Evolutionary conservation across 2,797 vertebrate species (phyloP).

Genomic region (Emys orbicularis): DNA sequence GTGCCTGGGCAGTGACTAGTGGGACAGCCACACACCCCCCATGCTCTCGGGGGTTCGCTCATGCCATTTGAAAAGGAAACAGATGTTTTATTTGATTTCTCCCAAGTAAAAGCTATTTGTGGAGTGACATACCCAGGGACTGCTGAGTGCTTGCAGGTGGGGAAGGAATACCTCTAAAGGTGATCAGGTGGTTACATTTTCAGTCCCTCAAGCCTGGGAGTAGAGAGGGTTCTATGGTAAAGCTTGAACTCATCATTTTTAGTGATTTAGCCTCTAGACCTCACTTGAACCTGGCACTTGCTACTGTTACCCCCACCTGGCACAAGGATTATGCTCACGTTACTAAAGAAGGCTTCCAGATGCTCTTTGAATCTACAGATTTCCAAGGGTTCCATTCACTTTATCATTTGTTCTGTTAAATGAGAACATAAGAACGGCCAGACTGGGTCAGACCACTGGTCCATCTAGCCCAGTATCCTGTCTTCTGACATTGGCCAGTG

Average conservation of each 20-base stretch:
- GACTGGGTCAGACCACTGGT: too few relatives aligned
- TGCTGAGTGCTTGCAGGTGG: neutral
- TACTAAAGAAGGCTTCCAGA: rapidly evolving
- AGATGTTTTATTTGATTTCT: neutral
- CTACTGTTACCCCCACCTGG: rapidly evolving
- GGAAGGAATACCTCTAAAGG: neutral
- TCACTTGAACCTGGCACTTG: rapidly evolving
- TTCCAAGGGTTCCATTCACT: neutral
- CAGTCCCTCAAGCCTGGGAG: neutral
- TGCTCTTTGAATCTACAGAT: rapidly evolving
- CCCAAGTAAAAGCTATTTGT: neutral
- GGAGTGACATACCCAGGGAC: too few relatives aligned
- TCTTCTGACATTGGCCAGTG: too few relatives aligned
- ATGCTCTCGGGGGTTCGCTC: too few relatives aligned
- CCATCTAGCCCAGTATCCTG: too few relatives aligned
- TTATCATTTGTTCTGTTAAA: too few relatives aligned
- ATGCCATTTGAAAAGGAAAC: too few relatives aligned
- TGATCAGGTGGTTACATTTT: neutral
- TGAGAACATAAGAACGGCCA: too few relatives aligned
- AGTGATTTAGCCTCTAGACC: neutral
- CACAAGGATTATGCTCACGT: neutral
- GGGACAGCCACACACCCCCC: too few relatives aligned
- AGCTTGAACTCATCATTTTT: neutral
- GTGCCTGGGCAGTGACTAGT: too few relatives aligned
- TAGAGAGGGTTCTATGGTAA: neutral